These are phyloP conservation scores for Lasioglossum lativentre DNA, from an alignment of 2,888 invertebrate species.

Conservation along the genomic window DNA sequence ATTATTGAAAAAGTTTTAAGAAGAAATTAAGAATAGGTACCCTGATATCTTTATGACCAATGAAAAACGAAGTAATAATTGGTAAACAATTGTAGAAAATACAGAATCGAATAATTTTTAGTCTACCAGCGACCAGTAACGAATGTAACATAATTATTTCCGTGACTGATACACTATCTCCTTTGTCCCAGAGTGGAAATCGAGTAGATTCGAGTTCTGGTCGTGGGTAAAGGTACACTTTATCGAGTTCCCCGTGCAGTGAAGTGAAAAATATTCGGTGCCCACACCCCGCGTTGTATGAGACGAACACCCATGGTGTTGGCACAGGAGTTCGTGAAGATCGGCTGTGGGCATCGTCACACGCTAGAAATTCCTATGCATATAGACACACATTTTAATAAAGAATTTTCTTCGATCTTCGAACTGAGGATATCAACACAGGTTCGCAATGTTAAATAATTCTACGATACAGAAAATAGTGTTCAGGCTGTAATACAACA, in stretches of 20 bases:
- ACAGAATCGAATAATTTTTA: not conserved
- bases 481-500: not conserved
- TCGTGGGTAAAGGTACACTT: constrained; percentile 29
- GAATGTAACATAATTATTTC: not conserved
- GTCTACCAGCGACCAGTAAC: not conserved
- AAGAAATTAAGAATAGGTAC: not conserved
- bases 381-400: not conserved
- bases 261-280: constrained; percentile 31
- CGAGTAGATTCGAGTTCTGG: constrained; percentile 15
- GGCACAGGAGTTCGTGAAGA: not conserved
- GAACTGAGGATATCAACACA: not conserved
- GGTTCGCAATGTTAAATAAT: not conserved
- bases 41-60: too few relatives aligned
- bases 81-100: not conserved
- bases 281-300: constrained; percentile 22
- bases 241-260: constrained; percentile 24
- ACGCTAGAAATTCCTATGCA: not conserved
- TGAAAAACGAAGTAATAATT: not conserved
- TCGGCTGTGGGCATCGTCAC: not conserved
- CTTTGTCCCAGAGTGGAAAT: not conserved
- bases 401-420: not conserved
- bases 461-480: not conserved
- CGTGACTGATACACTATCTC: not conserved
- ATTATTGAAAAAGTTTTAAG: too few relatives aligned
- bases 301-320: constrained; percentile 45